These are phyloP conservation scores for Antennarius maculatus DNA, from an alignment of 2,797 vertebrate species.

Conservation along the genomic window DNA sequence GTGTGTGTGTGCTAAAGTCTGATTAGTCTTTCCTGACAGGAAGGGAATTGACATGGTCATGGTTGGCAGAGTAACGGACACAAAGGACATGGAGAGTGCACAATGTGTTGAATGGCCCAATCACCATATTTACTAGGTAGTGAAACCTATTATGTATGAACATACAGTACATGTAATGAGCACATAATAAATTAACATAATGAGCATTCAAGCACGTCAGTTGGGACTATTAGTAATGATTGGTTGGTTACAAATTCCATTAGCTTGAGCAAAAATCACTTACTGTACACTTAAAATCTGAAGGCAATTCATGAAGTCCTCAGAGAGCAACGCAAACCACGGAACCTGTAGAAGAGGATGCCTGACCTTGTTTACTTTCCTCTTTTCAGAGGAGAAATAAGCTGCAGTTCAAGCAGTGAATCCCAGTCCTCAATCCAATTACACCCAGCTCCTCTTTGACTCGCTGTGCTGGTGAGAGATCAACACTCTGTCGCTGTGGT, in stretches of 20 bases:
- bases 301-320: slow-evolving; percentile 46
- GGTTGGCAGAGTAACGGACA: slow-evolving; percentile 18
- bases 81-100: slow-evolving; percentile 11
- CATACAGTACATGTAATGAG: neutral
- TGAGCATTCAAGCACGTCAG: slow-evolving; percentile 62
- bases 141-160: slow-evolving; percentile 47
- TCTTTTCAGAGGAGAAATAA: slow-evolving; percentile 19
- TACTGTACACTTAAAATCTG: slow-evolving; percentile 36
- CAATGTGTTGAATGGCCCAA: slow-evolving; percentile 29
- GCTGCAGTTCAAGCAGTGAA: slow-evolving; percentile 46
- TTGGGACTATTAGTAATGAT: slow-evolving; percentile 67
- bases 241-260: too few relatives aligned
- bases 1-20: slow-evolving; percentile 1
- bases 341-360: slow-evolving; percentile 17
- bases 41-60: slow-evolving; percentile 12
- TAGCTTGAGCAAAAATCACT: slow-evolving; percentile 63
- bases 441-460: slow-evolving; percentile 53
- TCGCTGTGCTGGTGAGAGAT: slow-evolving; percentile 54
- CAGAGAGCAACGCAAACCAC: slow-evolving; percentile 15
- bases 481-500: slow-evolving; percentile 39
- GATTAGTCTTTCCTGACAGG: slow-evolving; percentile 2
- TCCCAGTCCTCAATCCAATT: slow-evolving; percentile 60
- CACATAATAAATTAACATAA: slow-evolving; percentile 47
- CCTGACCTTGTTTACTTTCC: slow-evolving; percentile 53
- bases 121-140: slow-evolving; percentile 42